Base-by-base conservation (phyloP, 1,140 invertebrate species). In the Tetramorium simillimum region DNA sequence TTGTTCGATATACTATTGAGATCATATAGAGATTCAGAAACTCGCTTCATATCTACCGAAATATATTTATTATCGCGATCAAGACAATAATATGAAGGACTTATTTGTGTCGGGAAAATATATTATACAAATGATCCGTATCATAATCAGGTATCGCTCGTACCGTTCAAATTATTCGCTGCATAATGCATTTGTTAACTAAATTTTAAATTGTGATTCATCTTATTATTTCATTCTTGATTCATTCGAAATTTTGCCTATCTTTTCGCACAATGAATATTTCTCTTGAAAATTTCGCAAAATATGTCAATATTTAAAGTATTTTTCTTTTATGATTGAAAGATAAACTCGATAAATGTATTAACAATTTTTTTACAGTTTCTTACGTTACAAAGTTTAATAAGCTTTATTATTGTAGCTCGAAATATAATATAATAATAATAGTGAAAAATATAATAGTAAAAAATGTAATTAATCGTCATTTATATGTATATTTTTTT, bases 1-100 rank as follows among this genome's bases (percentile, higher is more conserved):
- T 67, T 16, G 63, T 67, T 67, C 40, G n/a, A 67, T 67, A 21
- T 67, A 46, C n/a, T 14, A 67, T 43, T 21, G 63, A 67, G 63
- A 37, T 43, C 37, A 21, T 43, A 37, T 14, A 14, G 37, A 43
- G 4, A 67, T 67, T 46, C 12, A 67, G n/a, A 67, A 46, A 46
- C 10, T 67, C 37, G n/a, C 40, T 67, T 5, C 43, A 67, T 43
- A n/a, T 46, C 4, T 43, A 67, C 12, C 37, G 4, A 46, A 67
- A n/a, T 1, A 67, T 43, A 67, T 67, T 67, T 46, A 21, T 21
- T 67, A 67, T 43, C 40, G 63, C n/a, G n/a, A 67, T 21, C 5
- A n/a, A 21, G 3, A 67, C 14, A n/a, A 43, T 67, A 67, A 67
- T 40, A 43, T 21, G 9, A 43, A 67, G 37, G 4, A 12, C 1